Evolutionary conservation across 2,888 invertebrate genomes (phyloP), one percentile per base, ranked within the genome.

Genomic region (Troides oblongomaculatus): DNA sequence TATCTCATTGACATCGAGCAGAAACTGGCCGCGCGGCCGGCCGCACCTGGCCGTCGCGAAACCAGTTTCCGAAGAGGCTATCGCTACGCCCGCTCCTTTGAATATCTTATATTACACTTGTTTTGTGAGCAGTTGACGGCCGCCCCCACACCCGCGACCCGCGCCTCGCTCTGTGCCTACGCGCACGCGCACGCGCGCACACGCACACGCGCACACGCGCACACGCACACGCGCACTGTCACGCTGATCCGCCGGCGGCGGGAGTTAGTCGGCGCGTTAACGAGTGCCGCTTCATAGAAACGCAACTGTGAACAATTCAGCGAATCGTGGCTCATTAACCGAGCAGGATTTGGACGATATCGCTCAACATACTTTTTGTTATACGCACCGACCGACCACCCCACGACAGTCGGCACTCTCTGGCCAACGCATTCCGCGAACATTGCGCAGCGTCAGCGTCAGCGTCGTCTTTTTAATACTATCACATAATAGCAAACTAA

Each of bases 21-120:
- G 17, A 69, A 72, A 72, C 73, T 70, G 70, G 71, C 71, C 73
- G 69, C 63, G 71, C 39, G 39, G 39, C 69, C 39, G 39, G 39
- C 69, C 67, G 74, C 76, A 75, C 73, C 76, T 76, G 76, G 75
- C 72, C 50, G 21, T 8, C 72, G 64, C 46, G 56, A 69, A 74
- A 76, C 76, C 72, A 58, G 76, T 75, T 74, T 64, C 30, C 68
- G 53, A 23, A 39, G 43, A 69, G 68, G 66, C 66, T 72, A 61
- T 69, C 69, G 73, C 71, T 69, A 64, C 62, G 68, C 39, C 46
- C 58, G 60, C 63, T 56, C 62, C 58, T 43, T 53, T 67, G 56
- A 57, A 62, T 66, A 39, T 10, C 10, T 10, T 39, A 39, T 10
- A 62, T 64, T 66, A 69, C 66, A 71, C 66, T 67, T 59, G 64